Conservation (phyloP, 2,797 vertebrate genomes). For the Acestrorhynchus altus region DNA sequence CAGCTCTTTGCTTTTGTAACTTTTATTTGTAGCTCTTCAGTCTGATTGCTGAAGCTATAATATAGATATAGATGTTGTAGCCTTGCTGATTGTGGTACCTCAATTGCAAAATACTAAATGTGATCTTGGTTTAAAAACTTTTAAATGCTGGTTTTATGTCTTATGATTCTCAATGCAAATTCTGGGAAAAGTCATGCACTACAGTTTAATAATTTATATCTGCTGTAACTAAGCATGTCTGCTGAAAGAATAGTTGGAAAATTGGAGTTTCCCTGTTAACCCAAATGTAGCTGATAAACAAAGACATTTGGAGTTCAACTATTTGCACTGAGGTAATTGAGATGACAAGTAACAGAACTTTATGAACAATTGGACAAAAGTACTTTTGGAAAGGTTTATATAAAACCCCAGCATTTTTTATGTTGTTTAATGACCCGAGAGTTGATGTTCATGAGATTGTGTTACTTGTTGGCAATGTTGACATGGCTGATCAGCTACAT, state of each 20-base stretch:
- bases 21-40: not conserved
- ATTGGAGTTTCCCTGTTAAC: too few species aligned
- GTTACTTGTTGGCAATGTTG: too few species aligned
- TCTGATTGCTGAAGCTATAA: not conserved
- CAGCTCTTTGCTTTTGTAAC: not conserved
- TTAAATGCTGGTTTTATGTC: not conserved
- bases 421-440: too few species aligned
- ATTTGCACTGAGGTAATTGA: too few species aligned
- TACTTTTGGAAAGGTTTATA: too few species aligned
- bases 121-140: not conserved
- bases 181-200: not conserved
- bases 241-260: not conserved
- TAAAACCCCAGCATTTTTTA: too few species aligned
- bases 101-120: not conserved
- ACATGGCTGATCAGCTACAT: too few species aligned
- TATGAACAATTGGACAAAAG: too few species aligned
- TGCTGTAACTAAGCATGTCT: not conserved
- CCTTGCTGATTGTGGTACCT: conserved; percentile 1
- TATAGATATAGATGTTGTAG: not conserved
- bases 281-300: too few species aligned
- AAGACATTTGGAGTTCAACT: too few species aligned
- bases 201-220: not conserved
- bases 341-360: too few species aligned
- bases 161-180: not conserved
- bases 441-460: too few species aligned